These are phyloP conservation scores for Eledona agricola DNA, from an alignment of 2,888 invertebrate species.

Conservation along the genomic window DNA sequence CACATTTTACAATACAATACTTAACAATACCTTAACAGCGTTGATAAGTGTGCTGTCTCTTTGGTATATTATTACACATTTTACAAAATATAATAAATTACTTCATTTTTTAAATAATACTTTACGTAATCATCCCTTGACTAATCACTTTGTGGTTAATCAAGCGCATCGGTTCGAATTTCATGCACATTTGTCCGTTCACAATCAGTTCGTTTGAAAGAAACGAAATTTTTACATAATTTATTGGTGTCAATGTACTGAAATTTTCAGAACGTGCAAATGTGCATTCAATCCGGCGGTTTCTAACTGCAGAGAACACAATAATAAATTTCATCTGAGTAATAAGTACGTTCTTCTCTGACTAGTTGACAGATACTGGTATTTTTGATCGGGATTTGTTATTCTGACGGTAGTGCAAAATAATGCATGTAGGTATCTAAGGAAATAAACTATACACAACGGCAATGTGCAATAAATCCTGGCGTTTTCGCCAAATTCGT, in stretches of 20 bases:
- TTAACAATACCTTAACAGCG: constrained; percentile 58
- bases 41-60: constrained; percentile 61
- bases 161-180: constrained; percentile 36
- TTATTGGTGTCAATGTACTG: constrained; percentile 24
- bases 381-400: constrained; percentile 41
- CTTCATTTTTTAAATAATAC: constrained; percentile 48
- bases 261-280: constrained; percentile 28
- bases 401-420: constrained; percentile 43
- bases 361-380: constrained; percentile 56
- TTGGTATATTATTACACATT: constrained; percentile 65
- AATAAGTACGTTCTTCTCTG: constrained; percentile 59
- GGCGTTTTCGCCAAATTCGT: constrained; percentile 29
- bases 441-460: constrained; percentile 42
- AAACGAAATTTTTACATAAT: constrained; percentile 31
- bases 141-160: constrained; percentile 44
- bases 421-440: constrained; percentile 36
- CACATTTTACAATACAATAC: constrained; percentile 63
- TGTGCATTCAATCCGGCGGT: constrained; percentile 39
- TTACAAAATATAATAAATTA: constrained; percentile 58
- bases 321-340: constrained; percentile 45
- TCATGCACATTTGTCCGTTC: constrained; percentile 36
- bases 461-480: constrained; percentile 28
- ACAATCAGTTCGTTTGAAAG: too few relatives aligned
- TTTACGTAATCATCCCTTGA: constrained; percentile 41
- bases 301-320: constrained; percentile 48